A percentile compares a stretch with the other conserved stretches of the same genome.
Evolutionary conservation across 2,797 vertebrate species (phyloP).

Genomic region (Hybognathus amarus): DNA sequence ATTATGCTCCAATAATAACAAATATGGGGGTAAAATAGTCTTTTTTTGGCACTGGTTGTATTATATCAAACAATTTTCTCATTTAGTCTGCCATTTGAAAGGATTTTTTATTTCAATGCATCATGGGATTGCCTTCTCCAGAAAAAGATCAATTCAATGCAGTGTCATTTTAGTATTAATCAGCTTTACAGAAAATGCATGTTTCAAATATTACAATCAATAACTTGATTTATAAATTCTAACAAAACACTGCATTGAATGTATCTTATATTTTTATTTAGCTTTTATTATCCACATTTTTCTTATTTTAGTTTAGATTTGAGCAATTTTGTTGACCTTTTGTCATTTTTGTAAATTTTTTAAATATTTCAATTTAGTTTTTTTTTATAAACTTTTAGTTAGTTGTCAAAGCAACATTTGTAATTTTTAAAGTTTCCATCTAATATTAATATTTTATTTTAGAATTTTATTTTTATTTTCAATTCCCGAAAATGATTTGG

Average conservation of each 20-base stretch:
- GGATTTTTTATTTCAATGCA: neutral
- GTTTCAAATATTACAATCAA: neutral
- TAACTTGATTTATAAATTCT: neutral
- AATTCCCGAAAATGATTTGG: neutral
- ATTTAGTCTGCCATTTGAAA: neutral
- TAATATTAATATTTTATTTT: neutral
- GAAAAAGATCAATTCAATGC: neutral
- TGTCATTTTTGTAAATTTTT: rapidly evolving
- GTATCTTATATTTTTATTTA: neutral
- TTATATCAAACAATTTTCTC: neutral
- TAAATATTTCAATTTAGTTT: neutral
- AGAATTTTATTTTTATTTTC: neutral
- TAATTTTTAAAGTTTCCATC: too few relatives aligned
- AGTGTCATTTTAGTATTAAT: neutral
- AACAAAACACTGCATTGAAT: too few relatives aligned
- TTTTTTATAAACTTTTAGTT: neutral
- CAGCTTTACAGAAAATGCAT: neutral
- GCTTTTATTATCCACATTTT: neutral
- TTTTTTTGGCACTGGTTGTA: neutral
- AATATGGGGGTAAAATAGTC: neutral
- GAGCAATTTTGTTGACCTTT: neutral
- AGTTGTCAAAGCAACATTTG: neutral
- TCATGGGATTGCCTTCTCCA: neutral
- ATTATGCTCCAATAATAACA: neutral
- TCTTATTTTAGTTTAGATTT: neutral